These are phyloP conservation scores for Gonocerus acuteangulatus DNA, from an alignment of 2,888 invertebrate genomes.

Conservation along the genomic window DNA sequence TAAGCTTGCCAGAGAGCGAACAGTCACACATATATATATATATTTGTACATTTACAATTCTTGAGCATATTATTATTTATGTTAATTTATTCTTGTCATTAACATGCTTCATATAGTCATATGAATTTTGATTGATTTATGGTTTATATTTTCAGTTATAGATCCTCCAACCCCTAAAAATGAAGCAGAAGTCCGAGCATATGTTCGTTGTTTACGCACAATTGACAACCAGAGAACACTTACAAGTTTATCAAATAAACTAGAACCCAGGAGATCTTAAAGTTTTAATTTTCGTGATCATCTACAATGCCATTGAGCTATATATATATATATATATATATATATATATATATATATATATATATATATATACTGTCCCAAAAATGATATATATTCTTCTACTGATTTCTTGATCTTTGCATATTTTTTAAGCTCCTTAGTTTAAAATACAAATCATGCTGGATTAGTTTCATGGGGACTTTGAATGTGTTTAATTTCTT, in stretches of 20 bases:
- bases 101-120: not conserved
- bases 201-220: slow-evolving; percentile 63
- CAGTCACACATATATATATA: too few relatives aligned
- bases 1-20: too few relatives aligned
- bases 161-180: slow-evolving; percentile 64
- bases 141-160: slow-evolving; percentile 49
- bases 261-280: slow-evolving; percentile 57
- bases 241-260: slow-evolving; percentile 68
- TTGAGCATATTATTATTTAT: too few relatives aligned
- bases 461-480: too few relatives aligned
- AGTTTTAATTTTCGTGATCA: not conserved
- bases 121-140: not conserved
- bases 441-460: too few relatives aligned
- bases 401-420: not conserved
- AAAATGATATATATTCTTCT: not conserved
- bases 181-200: slow-evolving; percentile 59
- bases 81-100: not conserved
- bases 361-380: too few relatives aligned
- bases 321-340: too few relatives aligned
- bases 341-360: not conserved
- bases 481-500: too few relatives aligned
- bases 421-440: too few relatives aligned
- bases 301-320: too few relatives aligned
- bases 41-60: too few relatives aligned
- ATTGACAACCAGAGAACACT: slow-evolving; percentile 72